Base-by-base conservation (phyloP, 2,113 vertebrate genomes). In the Dicaeum eximium region DNA sequence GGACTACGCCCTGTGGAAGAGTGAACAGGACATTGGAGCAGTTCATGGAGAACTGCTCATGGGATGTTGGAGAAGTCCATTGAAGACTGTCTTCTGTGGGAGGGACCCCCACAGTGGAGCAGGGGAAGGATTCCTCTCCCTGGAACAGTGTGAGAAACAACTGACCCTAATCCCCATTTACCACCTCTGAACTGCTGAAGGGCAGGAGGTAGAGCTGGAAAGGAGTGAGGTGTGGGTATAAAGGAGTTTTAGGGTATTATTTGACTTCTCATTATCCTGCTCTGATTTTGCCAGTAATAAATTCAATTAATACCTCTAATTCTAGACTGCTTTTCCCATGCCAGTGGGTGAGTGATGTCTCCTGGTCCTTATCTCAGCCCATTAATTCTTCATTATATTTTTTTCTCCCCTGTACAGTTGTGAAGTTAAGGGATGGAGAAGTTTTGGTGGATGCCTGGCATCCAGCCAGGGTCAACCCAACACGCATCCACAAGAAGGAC, bases 91-190 rank as follows among this genome's bases (percentile, higher is more conserved):
- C 18, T 54, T 47, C n/a, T 13, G 6, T 33, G 11, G 14, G 11
- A 83, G 18, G 7, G 28, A 44, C 6, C 2, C 28, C 40, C 28
- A 54, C 0, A 0, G 33, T 23, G 40, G 27, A 71, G 25, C 4
- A 71, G 13, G 14, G 14, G 17, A 53, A 45, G 17, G 9, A 64
- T 44, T 21, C 21, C 14, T 54, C 27, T 62, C 33, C 22, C 18
- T 45, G n/a, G 9, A 27, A 17, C 18, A 45, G 9, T 22, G 14
- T 62, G 18, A 31, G 38, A 64, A 72, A 62, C 22, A 14, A 7
- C 14, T 54, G 47, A 54, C 22, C 9, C 17, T 37, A 33, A 22
- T 14, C 9, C 11, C 6, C n/a, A 53, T 37, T 71, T 61, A 11
- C 33, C 17, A 38, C 16, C 15, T 47, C 58, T 54, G n/a, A 54